Base-by-base conservation (phyloP, 2,113 vertebrate species). In the Onychostruthus taczanowskii region DNA sequence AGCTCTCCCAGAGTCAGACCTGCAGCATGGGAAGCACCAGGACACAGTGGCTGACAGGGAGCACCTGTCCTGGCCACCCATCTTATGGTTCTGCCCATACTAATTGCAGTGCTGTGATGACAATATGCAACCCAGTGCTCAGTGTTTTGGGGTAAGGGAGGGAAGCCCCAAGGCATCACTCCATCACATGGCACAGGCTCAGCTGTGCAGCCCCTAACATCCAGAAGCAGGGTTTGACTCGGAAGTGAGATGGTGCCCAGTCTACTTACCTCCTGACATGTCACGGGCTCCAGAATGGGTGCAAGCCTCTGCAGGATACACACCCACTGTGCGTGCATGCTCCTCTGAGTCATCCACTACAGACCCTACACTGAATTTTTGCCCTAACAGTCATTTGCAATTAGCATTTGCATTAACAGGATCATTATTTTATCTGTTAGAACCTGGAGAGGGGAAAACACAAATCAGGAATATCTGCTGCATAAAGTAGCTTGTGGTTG, bases 161-260 rank as follows among this genome's bases (percentile, higher is more conserved):
- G 7, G 39, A 30, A 69, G 37, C 11, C 35, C 30, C 11, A 2
- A 28, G n/a, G 16, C 24, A 4, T 50, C 13, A 9, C 15, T 92
- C 22, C 24, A 11, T 22, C 46, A 1, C 44, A 4, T 3, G 16
- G 35, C 47, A 59, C 0, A 10, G 23, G 23, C 47, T 37, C 58
- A 33, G 41, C n/a, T 39, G 41, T 11, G 13, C 61, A 31, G 46
- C 8, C 28, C 31, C 61, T 30, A 21, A 23, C 33, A 81, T 6
- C 12, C 55, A 77, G 30, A 17, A 59, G 5, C 28, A 79, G 26
- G 20, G 6, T 23, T 41, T 75, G 39, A 20, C 56, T 15, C 79
- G 14, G 17, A 37, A 41, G 39, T 6, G 44, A 75, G 58, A 20
- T 0, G 24, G 18, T 3, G 9, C 12, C 10, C 1, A 1, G 16